Conservation (phyloP, 2,888 invertebrate genomes). For the Melanchra persicariae region DNA sequence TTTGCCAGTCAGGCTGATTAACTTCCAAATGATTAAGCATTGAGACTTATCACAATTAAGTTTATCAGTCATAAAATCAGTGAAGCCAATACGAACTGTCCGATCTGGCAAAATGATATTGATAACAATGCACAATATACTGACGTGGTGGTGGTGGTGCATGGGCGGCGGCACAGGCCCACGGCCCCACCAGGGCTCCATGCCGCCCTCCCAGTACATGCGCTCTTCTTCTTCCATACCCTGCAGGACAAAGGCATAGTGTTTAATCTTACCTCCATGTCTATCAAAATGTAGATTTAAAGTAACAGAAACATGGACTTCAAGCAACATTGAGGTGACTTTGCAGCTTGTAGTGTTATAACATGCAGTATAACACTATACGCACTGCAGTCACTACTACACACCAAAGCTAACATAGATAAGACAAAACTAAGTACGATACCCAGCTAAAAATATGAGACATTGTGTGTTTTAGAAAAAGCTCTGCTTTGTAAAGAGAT, state of each 20-base stretch:
- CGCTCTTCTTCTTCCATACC: slow-evolving; percentile 95
- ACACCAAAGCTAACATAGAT: not conserved
- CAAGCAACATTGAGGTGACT: not conserved
- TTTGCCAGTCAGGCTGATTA: too few species aligned
- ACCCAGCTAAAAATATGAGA: not conserved
- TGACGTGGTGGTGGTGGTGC: slow-evolving; percentile 82
- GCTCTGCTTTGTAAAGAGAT: not conserved
- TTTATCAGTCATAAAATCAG: not conserved
- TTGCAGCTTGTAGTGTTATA: not conserved
- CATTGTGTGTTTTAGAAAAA: not conserved
- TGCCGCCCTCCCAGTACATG: slow-evolving; percentile 97
- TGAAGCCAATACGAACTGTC: too few species aligned
- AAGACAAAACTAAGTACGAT: slow-evolving; percentile 5
- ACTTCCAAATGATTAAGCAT: too few species aligned
- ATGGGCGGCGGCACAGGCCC: slow-evolving; percentile 83
- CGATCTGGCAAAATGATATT: too few species aligned
- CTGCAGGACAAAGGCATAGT: slow-evolving; percentile 61
- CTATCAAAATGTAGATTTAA: not conserved
- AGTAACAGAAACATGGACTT: not conserved
- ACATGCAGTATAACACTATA: slow-evolving; percentile 17
- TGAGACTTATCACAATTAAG: not conserved
- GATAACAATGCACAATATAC: not conserved
- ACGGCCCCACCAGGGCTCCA: slow-evolving; percentile 90
- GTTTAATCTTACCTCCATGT: not conserved
- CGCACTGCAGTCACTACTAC: not conserved